Base-by-base conservation (phyloP, 1,140 invertebrate species). In the Euglossa dilemma region DNA sequence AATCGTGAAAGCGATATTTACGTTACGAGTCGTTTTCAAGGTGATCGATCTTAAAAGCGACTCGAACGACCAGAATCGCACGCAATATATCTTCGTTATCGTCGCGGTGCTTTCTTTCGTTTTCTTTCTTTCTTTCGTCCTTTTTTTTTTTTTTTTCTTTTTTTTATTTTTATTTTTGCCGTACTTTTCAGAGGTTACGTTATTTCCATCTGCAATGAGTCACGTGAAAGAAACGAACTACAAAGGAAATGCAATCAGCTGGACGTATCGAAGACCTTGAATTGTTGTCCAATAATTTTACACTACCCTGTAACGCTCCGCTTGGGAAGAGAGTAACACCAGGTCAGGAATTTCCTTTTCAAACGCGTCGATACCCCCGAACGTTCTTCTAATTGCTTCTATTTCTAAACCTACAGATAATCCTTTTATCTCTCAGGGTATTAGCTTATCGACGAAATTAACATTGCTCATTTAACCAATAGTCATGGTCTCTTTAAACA, bases 151-250 rank as follows among this genome's bases (percentile, higher is more conserved):
- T 6, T 45, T 36, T 36, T 63, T 20, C 8, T 23, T 1, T 6
- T 11, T 43, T 23, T 66, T 66, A 14, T 23, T 43, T 23, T 66
- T 66, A 23, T 50, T 25, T 18, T 28, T 36, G 0, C 6, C 43
- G 6, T 45, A 16, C n/a, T 57, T 56, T 45, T 57, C 70, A 64
- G 45, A 36, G 45, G 20, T 28, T 54, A 66, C 25, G 47, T 57
- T 81, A 57, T 70, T 83, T 78, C 20, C 52, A 54, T 50, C 9
- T 36, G 23, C 45, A 59, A 25, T 71, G 74, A 83, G 47, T 83
- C 74, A 78, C 45, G 28, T 23, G 28, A 28, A 28, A 45, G 73
- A 82, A 70, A 82, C 43, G 45, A 64, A 74, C 47, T 59, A 54
- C 28, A 54, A 74, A 74, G 59, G 25, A 54, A 74, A 28, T 28